Percentiles rank a stretch among this genome's conserved stretches.
Conservation (phyloP, 2,888 invertebrate genomes). For the Polyommatus icarus region DNA sequence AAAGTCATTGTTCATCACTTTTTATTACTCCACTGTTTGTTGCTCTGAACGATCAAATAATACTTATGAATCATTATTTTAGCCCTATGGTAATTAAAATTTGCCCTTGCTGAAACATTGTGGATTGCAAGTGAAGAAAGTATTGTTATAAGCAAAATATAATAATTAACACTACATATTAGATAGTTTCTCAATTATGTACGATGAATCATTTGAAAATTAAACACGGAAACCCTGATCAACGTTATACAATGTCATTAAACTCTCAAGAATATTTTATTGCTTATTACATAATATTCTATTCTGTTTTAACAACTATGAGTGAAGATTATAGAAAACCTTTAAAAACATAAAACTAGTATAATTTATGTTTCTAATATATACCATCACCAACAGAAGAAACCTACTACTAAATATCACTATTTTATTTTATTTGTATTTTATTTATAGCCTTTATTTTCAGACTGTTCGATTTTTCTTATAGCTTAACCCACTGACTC, state of each 20-base stretch:
- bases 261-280: neutral
- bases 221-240: neutral
- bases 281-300: neutral
- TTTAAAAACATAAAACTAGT: neutral
- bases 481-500: no score
- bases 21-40: neutral
- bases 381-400: no score
- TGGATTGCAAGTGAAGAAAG: neutral
- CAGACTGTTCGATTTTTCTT: no score
- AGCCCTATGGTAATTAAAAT: neutral
- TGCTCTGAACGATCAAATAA: neutral
- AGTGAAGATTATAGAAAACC: neutral
- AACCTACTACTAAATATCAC: no score
- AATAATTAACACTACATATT: neutral
- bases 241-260: neutral
- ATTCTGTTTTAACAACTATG: neutral
- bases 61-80: neutral
- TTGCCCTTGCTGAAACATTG: neutral
- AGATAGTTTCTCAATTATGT: no score
- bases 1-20: slow-evolving; percentile 25
- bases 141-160: neutral
- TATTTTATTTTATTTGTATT: no score
- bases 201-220: no score
- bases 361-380: neutral
- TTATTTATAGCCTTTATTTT: no score